Base-by-base conservation (phyloP, 2,113 vertebrate species). In the Hemibagrus wyckioides region DNA sequence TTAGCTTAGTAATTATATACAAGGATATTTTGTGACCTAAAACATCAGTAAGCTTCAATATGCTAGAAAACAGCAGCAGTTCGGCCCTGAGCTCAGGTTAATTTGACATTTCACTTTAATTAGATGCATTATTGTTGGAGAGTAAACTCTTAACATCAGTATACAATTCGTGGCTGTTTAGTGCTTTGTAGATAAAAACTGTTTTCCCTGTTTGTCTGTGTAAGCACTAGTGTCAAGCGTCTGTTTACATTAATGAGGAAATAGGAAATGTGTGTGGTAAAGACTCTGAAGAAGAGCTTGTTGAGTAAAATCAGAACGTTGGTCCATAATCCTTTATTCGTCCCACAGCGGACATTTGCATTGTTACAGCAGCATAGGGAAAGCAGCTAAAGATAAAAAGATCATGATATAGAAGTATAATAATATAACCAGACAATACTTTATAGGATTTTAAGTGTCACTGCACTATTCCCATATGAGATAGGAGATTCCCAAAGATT, bases 181-280 rank as follows among this genome's bases (percentile, higher is more conserved):
- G 41, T 82, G 81, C 59, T 65, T 39, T 48, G 28, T 14, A 50
- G 59, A 82, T 25, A 48, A 82, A 82, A 82, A 44, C 56, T n/a
- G 52, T 36, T 59, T 63, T 82, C n/a, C n/a, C n/a, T n/a, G n/a
- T n/a, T n/a, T n/a, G n/a, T n/a, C n/a, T n/a, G n/a, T n/a, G 28
- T 50, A 36, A 71, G 48, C 82, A 54, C 21, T 33, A 83, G 63
- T 71, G 63, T 84, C 82, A 71, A 56, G 82, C 36, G 44, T 39
- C 63, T 25, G 54, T 36, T 71, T 67, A 84, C 48, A 6, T 48
- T 71, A 56, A 84, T 39, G 82, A 56, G 48, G 0, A 54, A 50
- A 71, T 54, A 50, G 48, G 63, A 71, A 54, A 36, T 56, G 82
- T 25, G 11, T 59, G 57, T 81, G 17, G 14, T 41, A 81, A 81